phyloP scores from a whole-genome alignment of 1,140 invertebrate genomes.

The Neodiprion lecontei region DNA sequence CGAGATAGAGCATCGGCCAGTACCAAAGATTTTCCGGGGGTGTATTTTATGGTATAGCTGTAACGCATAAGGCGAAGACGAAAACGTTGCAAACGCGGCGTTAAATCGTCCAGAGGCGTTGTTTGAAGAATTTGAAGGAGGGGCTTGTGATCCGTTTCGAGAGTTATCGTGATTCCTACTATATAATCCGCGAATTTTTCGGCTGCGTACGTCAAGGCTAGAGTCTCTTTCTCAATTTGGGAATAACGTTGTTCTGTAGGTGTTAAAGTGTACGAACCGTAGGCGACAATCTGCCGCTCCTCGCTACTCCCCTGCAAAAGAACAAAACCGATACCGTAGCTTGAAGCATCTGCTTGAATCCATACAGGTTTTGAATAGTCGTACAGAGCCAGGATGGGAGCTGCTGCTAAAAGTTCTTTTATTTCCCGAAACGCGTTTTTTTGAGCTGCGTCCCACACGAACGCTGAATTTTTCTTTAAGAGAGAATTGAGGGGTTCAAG shows the following conservation, averaged over 20 bases:
- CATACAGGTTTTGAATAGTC: slow-evolving; percentile 13
- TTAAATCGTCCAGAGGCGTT: slow-evolving; percentile 40
- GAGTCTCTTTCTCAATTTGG: slow-evolving; percentile 44
- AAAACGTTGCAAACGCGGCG: slow-evolving; percentile 48
- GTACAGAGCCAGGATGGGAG: slow-evolving; percentile 15
- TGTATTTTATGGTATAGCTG: slow-evolving; percentile 37
- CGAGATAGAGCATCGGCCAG: slow-evolving; percentile 44
- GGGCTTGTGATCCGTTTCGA: slow-evolving; percentile 46
- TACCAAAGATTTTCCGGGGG: slow-evolving; percentile 41
- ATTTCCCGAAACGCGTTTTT: slow-evolving; percentile 18
- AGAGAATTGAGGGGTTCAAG: slow-evolving; percentile 27
- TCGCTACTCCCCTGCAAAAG: slow-evolving; percentile 14
- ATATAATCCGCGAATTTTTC: slow-evolving; percentile 47
- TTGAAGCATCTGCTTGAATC: slow-evolving; percentile 15
- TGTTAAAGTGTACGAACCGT: slow-evolving; percentile 44
- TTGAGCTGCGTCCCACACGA: slow-evolving; percentile 21
- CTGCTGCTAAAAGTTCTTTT: slow-evolving; percentile 14
- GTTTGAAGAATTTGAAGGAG: slow-evolving; percentile 24
- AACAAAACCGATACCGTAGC: slow-evolving; percentile 3
- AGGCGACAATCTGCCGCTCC: slow-evolving; percentile 40
- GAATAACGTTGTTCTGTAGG: slow-evolving; percentile 46
- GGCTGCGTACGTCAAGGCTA: slow-evolving; percentile 36
- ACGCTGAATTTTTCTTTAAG: slow-evolving; percentile 24
- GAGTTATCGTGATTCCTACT: slow-evolving; percentile 24
- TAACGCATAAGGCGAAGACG: slow-evolving; percentile 46